phyloP scores from a whole-genome alignment of 2,888 invertebrate genomes.

The Trichogramma evanescens region DNA sequence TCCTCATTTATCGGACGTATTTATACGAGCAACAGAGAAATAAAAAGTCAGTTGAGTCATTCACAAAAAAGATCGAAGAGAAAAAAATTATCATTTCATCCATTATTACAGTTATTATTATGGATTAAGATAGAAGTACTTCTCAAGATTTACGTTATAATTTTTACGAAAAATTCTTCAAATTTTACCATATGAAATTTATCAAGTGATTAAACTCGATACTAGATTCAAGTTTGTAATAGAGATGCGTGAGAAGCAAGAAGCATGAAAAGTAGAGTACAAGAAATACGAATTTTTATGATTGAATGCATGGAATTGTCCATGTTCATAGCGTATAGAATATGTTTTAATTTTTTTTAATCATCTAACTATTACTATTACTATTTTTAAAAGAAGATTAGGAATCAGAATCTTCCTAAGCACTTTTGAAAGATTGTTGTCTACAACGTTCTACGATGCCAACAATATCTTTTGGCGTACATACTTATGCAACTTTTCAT shows the following conservation, averaged over 20 bases:
- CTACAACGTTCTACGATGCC: background rate
- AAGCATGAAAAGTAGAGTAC: constrained; percentile 11
- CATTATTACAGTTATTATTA: background rate
- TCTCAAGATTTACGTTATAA: too few species aligned
- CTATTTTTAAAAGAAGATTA: too few species aligned
- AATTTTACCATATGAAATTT: too few species aligned
- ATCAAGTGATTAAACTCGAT: too few species aligned
- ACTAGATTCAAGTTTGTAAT: background rate
- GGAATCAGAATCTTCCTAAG: constrained; percentile 1
- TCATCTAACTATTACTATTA: too few species aligned
- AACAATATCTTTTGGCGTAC: background rate
- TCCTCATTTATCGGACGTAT: constrained; percentile 45
- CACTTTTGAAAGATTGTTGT: constrained; percentile 5
- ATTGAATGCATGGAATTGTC: constrained; percentile 6
- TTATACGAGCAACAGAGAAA: constrained; percentile 45
- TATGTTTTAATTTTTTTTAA: too few species aligned
- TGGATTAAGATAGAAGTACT: background rate
- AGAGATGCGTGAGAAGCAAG: background rate
- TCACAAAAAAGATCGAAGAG: too few species aligned
- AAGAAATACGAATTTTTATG: background rate
- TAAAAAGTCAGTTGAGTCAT: constrained; percentile 38
- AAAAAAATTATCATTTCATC: background rate
- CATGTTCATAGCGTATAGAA: too few species aligned
- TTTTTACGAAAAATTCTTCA: too few species aligned
- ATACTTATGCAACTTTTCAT: background rate